Base-by-base conservation (phyloP, 2,113 vertebrate genomes). In the Artemisiospiza belli region DNA sequence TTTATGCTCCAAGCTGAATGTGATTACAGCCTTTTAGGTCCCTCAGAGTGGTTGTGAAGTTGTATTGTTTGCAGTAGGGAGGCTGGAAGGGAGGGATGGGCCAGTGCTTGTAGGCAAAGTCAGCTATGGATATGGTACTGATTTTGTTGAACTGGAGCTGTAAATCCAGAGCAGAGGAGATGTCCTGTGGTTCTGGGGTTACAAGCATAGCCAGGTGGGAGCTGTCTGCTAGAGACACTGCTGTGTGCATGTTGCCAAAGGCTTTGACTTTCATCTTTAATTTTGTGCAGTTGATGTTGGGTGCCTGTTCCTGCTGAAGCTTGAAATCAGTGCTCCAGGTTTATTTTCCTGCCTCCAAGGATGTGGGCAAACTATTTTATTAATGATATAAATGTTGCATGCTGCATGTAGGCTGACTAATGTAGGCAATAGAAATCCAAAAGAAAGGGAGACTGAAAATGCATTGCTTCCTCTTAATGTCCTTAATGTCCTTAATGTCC, bases 271-370 rank as follows among this genome's bases (percentile, higher is more conserved):
- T 93, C 80, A 63, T 76, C 70, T 90, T 75, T 59, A 28, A 7
- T 79, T 66, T 77, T 43, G 23, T 39, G 70, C 43, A 25, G 15
- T 57, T 0, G 0, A 33, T 61, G 46, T 39, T 86, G 61, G 43
- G 23, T 8, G 15, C 30, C 59, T 87, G 54, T 87, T 92, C 72
- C 43, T 21, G 15, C 54, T 77, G 46, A 63, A 87, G 35, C 35
- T 88, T 88, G 83, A 68, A 74, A 75, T 72, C 73, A 44, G 10
- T 3, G 8, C 41, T 92, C 86, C 0, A 3, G n/a, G 59, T 62
- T 93, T 78, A n/a, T 92, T 93, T 95, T 64, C 35, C 58, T 78
- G 52, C 54, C 54, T 83, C 54, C 24, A 46, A 93, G n/a, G 54
- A 59, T 62, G 20, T 39, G 82, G 76, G 39, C 31, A 70, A 73